Evolutionary conservation across 2,113 vertebrate genomes (phyloP), one percentile per base, ranked within the genome.

Genomic region (Crotalus horridus): DNA sequence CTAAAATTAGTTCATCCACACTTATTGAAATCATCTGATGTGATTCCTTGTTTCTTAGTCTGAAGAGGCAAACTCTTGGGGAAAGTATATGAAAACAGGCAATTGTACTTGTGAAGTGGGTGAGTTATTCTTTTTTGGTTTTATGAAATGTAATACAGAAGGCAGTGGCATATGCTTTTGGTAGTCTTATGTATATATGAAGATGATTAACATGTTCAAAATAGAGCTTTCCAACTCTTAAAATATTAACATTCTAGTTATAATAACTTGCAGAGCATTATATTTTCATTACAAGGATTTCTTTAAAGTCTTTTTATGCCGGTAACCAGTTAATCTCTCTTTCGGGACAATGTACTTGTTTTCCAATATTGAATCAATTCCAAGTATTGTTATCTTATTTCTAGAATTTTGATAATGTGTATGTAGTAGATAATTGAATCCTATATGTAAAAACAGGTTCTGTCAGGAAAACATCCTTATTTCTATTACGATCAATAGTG

Each of bases 121-220:
- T 96, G 94, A 96, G 97, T 94, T 58, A 92, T 23, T 93, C 39
- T 55, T 90, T 95, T 89, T 95, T 87, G 92, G 46, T 48, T 48
- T 43, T 94, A 89, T 88, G 91, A 93, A 94, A 89, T 92, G 1
- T 39, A 33, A 92, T 96, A 69, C 29, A 69, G 29, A 2, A 94
- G 91, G 90, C 85, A 21, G n/a, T 94, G 69, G 93, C 48, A 61
- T 51, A 39, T 90, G 51, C 85, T 43, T 94, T 24, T 17, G 29
- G 90, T 58, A 85, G 86, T 88, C 93, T 0, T 17, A 33, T 58
- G 55, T 86, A 43, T 5, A 0, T 17, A 90, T 95, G 54, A 88
- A 88, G 88, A 20, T 88, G 88, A 9, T 39, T 56, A 58, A 39
- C 43, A 46, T 85, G 46, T 6, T 59, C 43, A 46, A 43, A 43